Base-by-base conservation (phyloP, 2,888 invertebrate genomes). In the Drosophila hamatofila region DNA sequence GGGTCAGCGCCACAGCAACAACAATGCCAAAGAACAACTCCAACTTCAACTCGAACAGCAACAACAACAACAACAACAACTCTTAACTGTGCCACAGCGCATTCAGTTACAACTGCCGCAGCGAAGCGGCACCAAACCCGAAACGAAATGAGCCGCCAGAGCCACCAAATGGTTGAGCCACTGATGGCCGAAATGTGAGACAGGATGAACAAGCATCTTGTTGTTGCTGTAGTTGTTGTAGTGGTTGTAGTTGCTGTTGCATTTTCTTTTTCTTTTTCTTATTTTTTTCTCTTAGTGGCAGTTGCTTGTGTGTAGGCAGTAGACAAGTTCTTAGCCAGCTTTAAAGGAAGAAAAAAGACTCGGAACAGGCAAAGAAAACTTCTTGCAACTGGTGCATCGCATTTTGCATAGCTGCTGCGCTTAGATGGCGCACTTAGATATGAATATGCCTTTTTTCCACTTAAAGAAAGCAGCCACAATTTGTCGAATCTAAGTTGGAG, bases 121-220 rank as follows among this genome's bases (percentile, higher is more conserved):
- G 73, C 79, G 56, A 83, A 86, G 84, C 84, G 83, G 84, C 78
- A 83, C 70, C 78, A 78, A 78, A 77, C 67, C 73, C 78, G 60
- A 68, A 73, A 65, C 68, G 39, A 57, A 70, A 70, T 61, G 67
- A 67, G 67, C 69, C 56, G 37, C 63, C 42, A 30, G 11, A 61
- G 54, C 54, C 67, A 66, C 79, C 82, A 81, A 81, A 78, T 75
- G 55, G 49, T 52, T 59, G 60, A 67, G 41, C 61, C 54, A 49
- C 67, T 59, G 60, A 68, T 74, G 75, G 59, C 65, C 70, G 56
- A 75, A 75, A 75, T 75, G 59, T 75, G 75, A 71, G 65, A 66
- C 75, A 71, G 71, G 65, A 65, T 65, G 64, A 71, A 59, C 71
- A 63, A 71, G 71, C 72, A 55, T 30, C 64, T 44, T 33, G 44